A percentile compares a stretch with the other conserved stretches of the same genome.
Conservation (phyloP, 2,888 invertebrate species). For the Xanthostigma xanthostigma region DNA sequence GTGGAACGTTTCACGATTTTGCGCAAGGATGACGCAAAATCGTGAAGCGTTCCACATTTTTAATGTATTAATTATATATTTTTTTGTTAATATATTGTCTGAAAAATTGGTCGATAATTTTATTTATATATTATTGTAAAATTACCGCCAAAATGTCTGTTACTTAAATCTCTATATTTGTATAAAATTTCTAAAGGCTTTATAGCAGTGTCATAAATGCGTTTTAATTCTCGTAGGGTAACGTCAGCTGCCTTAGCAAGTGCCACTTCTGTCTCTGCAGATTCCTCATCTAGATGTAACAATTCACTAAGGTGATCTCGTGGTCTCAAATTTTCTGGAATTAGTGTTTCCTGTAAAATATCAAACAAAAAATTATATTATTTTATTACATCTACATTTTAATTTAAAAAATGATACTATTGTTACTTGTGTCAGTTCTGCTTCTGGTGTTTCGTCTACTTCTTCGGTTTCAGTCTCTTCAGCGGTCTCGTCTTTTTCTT, state of each 20-base stretch:
- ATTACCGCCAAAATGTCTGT: slow-evolving; percentile 67
- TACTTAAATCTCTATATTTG: slow-evolving; percentile 83
- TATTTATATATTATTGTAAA: no score
- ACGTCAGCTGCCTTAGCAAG: slow-evolving; percentile 60
- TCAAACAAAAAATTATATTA: not conserved
- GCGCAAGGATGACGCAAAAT: no score
- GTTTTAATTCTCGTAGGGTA: slow-evolving; percentile 71
- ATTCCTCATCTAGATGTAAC: slow-evolving; percentile 62
- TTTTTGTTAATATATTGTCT: no score
- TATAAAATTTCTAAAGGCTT: slow-evolving; percentile 82
- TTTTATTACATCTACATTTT: not conserved
- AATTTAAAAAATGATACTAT: not conserved
- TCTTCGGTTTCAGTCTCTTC: slow-evolving; percentile 14
- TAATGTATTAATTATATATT: no score
- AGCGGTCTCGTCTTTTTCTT: slow-evolving; percentile 6
- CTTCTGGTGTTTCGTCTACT: slow-evolving; percentile 23
- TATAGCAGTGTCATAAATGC: slow-evolving; percentile 70
- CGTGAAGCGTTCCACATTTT: no score
- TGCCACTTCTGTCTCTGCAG: slow-evolving; percentile 51
- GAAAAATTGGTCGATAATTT: no score
- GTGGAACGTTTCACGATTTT: no score
- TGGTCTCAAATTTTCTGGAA: slow-evolving; percentile 62
- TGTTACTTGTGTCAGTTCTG: slow-evolving; percentile 28
- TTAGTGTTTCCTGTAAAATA: slow-evolving; percentile 46
- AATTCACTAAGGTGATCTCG: slow-evolving; percentile 69